phyloP scores from a whole-genome alignment of 2,113 vertebrate genomes.

The Laterallus jamaicensis region DNA sequence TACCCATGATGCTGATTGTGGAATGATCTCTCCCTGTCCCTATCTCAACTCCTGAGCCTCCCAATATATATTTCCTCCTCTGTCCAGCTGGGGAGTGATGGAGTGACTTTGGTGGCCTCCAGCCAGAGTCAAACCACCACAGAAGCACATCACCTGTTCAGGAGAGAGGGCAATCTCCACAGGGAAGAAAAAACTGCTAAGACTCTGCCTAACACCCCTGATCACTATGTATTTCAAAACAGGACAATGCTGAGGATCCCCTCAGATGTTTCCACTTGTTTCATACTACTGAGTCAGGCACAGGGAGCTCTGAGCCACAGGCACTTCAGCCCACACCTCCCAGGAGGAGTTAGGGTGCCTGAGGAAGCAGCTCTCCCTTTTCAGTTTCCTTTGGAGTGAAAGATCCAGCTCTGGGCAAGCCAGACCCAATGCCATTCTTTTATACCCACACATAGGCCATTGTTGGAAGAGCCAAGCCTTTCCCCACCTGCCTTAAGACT shows the following conservation, averaged over 20 bases:
- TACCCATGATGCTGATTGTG: too few species aligned
- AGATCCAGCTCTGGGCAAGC: not conserved
- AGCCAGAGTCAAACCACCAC: too few species aligned
- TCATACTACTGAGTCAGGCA: not conserved
- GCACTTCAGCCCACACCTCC: not conserved
- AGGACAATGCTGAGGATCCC: not conserved
- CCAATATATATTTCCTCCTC: too few species aligned
- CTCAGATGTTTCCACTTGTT: not conserved
- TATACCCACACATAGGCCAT: not conserved
- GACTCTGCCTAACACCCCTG: not conserved
- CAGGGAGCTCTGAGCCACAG: rapidly evolving
- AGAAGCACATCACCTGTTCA: not conserved
- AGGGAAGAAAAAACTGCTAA: not conserved
- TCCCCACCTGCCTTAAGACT: not conserved
- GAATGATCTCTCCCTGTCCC: too few species aligned
- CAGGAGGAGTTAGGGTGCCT: not conserved
- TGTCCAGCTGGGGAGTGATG: too few species aligned
- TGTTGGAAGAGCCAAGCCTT: not conserved
- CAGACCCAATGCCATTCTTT: not conserved
- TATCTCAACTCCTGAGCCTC: too few species aligned
- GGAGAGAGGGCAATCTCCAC: not conserved
- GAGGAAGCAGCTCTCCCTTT: not conserved
- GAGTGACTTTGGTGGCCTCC: too few species aligned
- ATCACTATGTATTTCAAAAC: not conserved
- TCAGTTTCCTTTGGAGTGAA: not conserved